Base-by-base conservation (phyloP, 1,140 invertebrate species). In the Anagrus nilaparvatae region DNA sequence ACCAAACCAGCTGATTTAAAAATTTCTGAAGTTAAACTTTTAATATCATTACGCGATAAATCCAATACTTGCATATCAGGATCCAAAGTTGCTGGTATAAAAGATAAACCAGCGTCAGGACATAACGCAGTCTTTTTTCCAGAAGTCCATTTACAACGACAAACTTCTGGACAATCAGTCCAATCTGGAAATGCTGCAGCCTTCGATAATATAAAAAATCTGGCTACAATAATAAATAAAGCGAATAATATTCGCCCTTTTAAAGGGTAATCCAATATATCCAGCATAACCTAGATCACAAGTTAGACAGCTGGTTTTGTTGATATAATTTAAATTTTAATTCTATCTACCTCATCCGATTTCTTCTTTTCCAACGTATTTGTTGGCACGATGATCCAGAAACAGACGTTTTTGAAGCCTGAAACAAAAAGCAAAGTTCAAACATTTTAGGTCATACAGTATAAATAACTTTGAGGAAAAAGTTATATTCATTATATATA, bases 121-220 rank as follows among this genome's bases (percentile, higher is more conserved):
- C 87, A 91, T 19, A 84, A 69, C 20, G 86, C 87, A 3, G 84
- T 87, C 55, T 87, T 87, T 63, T 90, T 90, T 19, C 87, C 87
- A 12, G 81, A 84, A 12, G 82, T 82, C 87, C 88, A 92, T 66
- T 87, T 89, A 71, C 87, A 92, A 46, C 76, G 75, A 60, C 87
- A 91, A 40, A 82, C 78, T 10, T 71, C 60, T 29, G 84, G 84
- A 59, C 87, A 88, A 53, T 84, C 81, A 10, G 82, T 82, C 83
- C 84, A 88, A 59, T 88, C 85, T 38, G 77, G 74, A 42, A 70
- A 71, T 34, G 71, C 74, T 12, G 65, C 62, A 41, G 71, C 70
- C 10, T 56, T 53, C 7, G 67, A 58, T 14, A 60, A 46, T 16
- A 62, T 45, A 9, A 55, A 53, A 31, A 56, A 58, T 27, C 55